phyloP scores from a whole-genome alignment of 2,888 invertebrate genomes.

The Epirrita christyi region DNA sequence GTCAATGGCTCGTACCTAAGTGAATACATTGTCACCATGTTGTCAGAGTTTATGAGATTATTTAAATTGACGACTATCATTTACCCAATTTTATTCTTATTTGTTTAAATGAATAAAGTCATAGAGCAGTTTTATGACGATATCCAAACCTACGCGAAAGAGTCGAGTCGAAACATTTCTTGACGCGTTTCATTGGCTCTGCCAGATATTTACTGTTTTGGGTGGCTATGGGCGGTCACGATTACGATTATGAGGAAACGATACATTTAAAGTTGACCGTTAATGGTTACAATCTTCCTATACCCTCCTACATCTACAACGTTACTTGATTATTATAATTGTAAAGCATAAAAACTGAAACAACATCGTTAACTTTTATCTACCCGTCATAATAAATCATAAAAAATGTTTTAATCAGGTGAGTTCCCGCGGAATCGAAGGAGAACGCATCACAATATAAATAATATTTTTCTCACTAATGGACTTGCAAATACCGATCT shows the following conservation, averaged over 20 bases:
- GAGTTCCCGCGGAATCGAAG: conserved; percentile 33
- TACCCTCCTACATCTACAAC: conserved; percentile 49
- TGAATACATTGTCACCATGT: conserved; percentile 13
- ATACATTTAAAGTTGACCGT: conserved; percentile 48
- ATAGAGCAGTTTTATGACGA: conserved; percentile 63
- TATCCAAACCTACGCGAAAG: conserved; percentile 61
- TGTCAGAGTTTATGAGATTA: conserved; percentile 14
- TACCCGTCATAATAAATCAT: conserved; percentile 41
- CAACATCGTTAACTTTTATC: conserved; percentile 42
- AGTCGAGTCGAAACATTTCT: conserved; percentile 45
- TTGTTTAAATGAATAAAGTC: conserved; percentile 56
- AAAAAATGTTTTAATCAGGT: conserved; percentile 39
- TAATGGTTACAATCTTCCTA: conserved; percentile 47
- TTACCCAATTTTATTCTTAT: conserved; percentile 42
- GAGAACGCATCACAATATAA: conserved; percentile 37
- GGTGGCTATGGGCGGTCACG: conserved; percentile 69
- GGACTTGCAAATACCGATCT: conserved; percentile 40
- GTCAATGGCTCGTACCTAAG: conserved; percentile 22
- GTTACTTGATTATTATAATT: conserved; percentile 43
- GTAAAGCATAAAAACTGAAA: conserved; percentile 39
- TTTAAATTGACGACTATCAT: conserved; percentile 32
- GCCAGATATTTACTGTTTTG: conserved; percentile 60
- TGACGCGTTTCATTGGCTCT: conserved; percentile 59
- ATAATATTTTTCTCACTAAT: conserved; percentile 37
- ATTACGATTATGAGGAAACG: conserved; percentile 57